Conservation (phyloP, 2,113 vertebrate species). For the Amblyopsis rosae region DNA sequence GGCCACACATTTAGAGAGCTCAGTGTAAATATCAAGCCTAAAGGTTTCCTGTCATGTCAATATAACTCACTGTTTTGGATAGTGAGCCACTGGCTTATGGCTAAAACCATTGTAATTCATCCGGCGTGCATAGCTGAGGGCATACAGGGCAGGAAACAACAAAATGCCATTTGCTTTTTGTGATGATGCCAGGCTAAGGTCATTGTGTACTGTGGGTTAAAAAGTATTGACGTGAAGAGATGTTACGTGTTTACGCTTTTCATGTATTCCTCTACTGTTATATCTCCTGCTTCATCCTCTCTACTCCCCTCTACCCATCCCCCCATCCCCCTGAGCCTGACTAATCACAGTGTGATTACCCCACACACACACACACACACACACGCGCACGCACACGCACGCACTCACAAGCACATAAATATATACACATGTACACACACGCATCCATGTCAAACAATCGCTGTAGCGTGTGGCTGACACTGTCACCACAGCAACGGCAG, state of each 20-base stretch:
- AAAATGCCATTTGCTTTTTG: conserved; percentile 50
- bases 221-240: not conserved
- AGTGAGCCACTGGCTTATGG: conserved; percentile 17
- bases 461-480: conserved; percentile 69
- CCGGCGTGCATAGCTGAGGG: conserved; percentile 4
- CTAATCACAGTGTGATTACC: not conserved
- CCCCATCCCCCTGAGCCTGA: too few relatives aligned
- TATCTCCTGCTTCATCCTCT: too few relatives aligned
- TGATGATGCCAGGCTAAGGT: conserved; percentile 54
- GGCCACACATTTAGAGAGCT: not conserved
- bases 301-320: not conserved
- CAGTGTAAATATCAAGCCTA: not conserved
- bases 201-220: conserved; percentile 50
- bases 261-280: too few relatives aligned
- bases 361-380: conserved; percentile 32
- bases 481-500: conserved; percentile 74
- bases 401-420: conserved; percentile 27
- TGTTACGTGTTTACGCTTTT: too few relatives aligned
- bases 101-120: conserved; percentile 28
- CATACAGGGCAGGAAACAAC: conserved; percentile 11
- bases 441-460: conserved; percentile 69
- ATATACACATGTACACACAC: too few relatives aligned
- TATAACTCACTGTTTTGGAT: conserved; percentile 10
- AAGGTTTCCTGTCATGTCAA: conserved; percentile 15
- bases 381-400: conserved; percentile 10